Evolutionary conservation across 2,797 vertebrate genomes (phyloP).

Genomic region (Gymnodraco acuticeps): DNA sequence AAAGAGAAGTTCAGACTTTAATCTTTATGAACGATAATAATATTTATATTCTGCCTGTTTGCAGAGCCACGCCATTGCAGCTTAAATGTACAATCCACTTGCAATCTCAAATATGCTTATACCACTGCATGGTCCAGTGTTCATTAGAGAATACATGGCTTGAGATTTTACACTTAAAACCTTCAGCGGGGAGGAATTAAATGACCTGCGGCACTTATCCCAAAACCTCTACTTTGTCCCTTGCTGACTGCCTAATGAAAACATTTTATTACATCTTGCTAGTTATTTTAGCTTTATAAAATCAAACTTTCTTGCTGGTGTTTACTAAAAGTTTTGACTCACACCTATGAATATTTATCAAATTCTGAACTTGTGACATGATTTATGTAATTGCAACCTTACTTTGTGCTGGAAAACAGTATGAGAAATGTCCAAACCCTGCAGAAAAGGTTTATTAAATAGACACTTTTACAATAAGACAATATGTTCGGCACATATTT

Average conservation of each 20-base stretch:
- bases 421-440: not conserved
- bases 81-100: not conserved
- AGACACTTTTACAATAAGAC: not conserved
- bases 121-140: not conserved
- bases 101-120: not conserved
- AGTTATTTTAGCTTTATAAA: constrained; percentile 22
- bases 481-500: constrained; percentile 5
- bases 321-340: constrained; percentile 27
- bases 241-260: constrained; percentile 23
- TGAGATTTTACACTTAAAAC: constrained; percentile 8
- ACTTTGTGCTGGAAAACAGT: constrained; percentile 14
- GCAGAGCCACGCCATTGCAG: not conserved
- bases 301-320: not conserved
- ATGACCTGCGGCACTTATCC: constrained; percentile 25
- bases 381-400: constrained; percentile 7
- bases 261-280: constrained; percentile 4
- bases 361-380: constrained; percentile 17
- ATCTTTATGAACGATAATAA: not conserved
- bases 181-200: constrained; percentile 17
- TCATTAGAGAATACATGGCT: constrained; percentile 24
- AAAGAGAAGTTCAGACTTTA: not conserved
- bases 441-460: constrained; percentile 8
- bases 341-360: constrained; percentile 26
- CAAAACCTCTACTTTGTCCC: not conserved
- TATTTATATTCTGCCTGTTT: not conserved